These are phyloP conservation scores for Prenolepis imparis DNA, from an alignment of 2,888 invertebrate genomes.

Conservation along the genomic window DNA sequence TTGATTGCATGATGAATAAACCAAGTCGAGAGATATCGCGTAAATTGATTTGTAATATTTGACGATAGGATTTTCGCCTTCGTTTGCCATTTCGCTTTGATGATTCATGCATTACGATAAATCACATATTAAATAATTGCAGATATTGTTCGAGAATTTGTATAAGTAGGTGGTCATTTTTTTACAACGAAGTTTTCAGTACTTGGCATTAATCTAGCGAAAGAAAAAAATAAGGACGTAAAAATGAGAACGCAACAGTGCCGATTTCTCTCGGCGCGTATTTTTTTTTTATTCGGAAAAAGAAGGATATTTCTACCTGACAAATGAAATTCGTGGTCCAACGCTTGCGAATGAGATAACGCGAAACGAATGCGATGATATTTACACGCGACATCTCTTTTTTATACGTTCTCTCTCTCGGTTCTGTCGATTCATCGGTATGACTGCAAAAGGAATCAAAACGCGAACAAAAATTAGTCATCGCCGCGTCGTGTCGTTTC, in stretches of 20 bases:
- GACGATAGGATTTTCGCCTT: background rate
- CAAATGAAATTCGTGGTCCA: conserved; percentile 57
- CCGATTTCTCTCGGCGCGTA: background rate
- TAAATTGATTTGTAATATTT: conserved; percentile 33
- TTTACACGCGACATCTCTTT: conserved; percentile 22
- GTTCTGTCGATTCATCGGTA: conserved; percentile 38
- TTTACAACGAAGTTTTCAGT: background rate
- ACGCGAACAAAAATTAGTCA: conserved; percentile 52
- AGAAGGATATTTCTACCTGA: conserved; percentile 62
- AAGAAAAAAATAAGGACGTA: background rate
- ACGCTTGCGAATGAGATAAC: conserved; percentile 43
- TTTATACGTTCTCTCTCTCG: background rate
- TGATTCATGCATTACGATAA: background rate
- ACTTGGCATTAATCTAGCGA: background rate
- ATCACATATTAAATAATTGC: background rate
- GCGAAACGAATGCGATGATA: conserved; percentile 38
- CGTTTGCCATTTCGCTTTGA: background rate
- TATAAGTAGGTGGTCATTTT: background rate
- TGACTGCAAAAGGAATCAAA: conserved; percentile 60
- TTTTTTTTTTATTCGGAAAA: conserved; percentile 18
- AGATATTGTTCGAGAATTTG: background rate
- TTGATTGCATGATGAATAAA: conserved; percentile 40
- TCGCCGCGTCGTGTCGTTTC: conserved; percentile 13
- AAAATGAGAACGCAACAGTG: background rate
- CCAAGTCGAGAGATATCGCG: background rate